Conservation (phyloP, 1,140 invertebrate species). For the Drosophila ogumai region DNA sequence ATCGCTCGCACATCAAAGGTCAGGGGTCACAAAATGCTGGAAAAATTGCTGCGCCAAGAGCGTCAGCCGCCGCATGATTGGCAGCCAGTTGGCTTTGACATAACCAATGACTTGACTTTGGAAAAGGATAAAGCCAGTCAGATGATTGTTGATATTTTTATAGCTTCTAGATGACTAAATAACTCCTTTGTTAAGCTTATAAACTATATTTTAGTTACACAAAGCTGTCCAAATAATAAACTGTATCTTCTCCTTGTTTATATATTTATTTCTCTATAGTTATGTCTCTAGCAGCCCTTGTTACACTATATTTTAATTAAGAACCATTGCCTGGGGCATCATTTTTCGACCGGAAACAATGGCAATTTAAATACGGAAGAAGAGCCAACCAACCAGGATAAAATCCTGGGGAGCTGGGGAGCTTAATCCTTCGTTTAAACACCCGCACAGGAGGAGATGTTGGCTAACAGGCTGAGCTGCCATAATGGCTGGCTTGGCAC, state of each 20-base stretch:
- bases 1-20: conserved; percentile 52
- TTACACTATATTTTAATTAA: conserved; percentile 64
- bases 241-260: neutral
- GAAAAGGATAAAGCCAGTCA: too few species aligned
- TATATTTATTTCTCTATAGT: neutral
- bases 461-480: conserved; percentile 50
- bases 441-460: conserved; percentile 37
- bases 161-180: neutral
- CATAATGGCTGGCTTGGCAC: conserved; percentile 54
- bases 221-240: neutral
- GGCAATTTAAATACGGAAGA: conserved; percentile 65
- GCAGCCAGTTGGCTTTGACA: conserved; percentile 45
- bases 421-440: conserved; percentile 70
- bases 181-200: neutral
- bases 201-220: neutral
- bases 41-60: conserved; percentile 13
- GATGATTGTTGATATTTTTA: neutral
- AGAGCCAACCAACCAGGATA: neutral
- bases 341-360: conserved; percentile 65
- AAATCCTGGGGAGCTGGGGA: conserved; percentile 1
- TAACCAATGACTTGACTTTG: conserved; percentile 19
- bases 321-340: conserved; percentile 44
- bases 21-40: conserved; percentile 45
- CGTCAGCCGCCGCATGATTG: conserved; percentile 48
- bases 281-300: neutral